A percentile compares a stretch with the other conserved stretches of the same genome.
phyloP scores from a whole-genome alignment of 2,113 vertebrate species.

The Rhineura floridana region DNA sequence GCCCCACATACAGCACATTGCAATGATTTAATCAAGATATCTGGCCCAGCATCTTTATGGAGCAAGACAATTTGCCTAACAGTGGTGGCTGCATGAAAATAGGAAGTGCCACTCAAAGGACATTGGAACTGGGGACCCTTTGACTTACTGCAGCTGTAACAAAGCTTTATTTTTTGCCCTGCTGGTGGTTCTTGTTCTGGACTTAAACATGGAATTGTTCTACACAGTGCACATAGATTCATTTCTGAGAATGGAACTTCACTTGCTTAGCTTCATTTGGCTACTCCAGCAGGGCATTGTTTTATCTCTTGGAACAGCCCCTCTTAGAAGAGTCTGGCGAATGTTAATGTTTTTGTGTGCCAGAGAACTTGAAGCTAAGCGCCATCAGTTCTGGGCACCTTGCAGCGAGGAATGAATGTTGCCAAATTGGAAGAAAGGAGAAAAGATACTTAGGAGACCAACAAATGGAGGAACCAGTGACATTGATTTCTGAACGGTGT shows the following conservation, averaged over 20 bases:
- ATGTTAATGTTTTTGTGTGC: conserved; percentile 6
- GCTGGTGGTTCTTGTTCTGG: background rate
- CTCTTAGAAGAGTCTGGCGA: background rate
- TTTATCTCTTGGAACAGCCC: conserved; percentile 35
- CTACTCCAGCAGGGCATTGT: background rate
- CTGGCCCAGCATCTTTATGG: no score
- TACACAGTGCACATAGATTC: background rate
- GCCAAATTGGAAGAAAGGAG: conserved; percentile 2
- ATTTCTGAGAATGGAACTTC: conserved; percentile 11
- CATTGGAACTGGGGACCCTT: background rate
- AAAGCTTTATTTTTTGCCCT: background rate
- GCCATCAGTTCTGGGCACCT: rapidly evolving
- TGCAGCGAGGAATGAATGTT: background rate
- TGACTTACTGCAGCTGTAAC: no score
- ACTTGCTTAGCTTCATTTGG: background rate
- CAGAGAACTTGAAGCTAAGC: background rate
- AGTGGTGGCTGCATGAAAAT: background rate
- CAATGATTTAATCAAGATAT: no score
- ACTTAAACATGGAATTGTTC: background rate
- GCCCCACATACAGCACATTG: background rate
- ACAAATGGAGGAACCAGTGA: background rate
- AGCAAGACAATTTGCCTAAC: no score
- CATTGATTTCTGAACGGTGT: background rate
- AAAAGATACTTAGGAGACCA: background rate
- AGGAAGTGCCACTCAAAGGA: background rate